Base-by-base conservation (phyloP, 2,113 vertebrate species). In the Oncorhynchus mykiss region DNA sequence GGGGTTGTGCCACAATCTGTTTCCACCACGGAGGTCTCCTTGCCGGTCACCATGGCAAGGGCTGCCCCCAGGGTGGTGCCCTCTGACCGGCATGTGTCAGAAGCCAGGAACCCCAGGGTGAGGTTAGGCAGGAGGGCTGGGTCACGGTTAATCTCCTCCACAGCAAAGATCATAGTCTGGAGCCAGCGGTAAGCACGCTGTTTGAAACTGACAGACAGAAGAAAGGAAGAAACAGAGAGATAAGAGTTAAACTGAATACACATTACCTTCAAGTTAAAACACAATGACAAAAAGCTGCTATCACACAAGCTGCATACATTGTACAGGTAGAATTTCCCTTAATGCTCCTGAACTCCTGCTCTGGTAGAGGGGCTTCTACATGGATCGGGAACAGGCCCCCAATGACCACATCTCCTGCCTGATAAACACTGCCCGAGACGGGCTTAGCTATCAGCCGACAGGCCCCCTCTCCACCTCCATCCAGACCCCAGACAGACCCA, bases 91-190 rank as follows among this genome's bases (percentile, higher is more conserved):
- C 88, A 92, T 20, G 86, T 85, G 76, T 93, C 90, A 49, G 86
- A 81, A 70, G 86, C 82, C 75, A 81, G 74, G 62, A 88, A 92
- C 51, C 51, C 78, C 68, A 89, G 77, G 13, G 85, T 89, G 31
- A 92, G 24, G 25, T 68, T 90, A 12, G 85, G 78, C 49, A 91
- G 79, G 67, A 87, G 68, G 62, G 31, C 27, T 54, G 82, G 66
- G 60, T 81, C 85, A 65, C 70, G 79, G 75, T 90, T 91, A 24
- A 91, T 90, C 86, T 92, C 84, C 70, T 91, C 86, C 74, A 87
- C 85, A 29, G 82, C 70, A 69, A 89, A 92, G 57, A 86, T 85
- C 81, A 86, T 80, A 1, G 83, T 84, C 81, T 86, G 82, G 29
- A 90, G 75, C 87, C 80, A 89, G 54, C 80, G 77, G 70, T 87